Percentiles rank a stretch among this genome's conserved stretches.
Evolutionary conservation across 2,113 vertebrate genomes (phyloP).

Genomic region (Hylia prasina): DNA sequence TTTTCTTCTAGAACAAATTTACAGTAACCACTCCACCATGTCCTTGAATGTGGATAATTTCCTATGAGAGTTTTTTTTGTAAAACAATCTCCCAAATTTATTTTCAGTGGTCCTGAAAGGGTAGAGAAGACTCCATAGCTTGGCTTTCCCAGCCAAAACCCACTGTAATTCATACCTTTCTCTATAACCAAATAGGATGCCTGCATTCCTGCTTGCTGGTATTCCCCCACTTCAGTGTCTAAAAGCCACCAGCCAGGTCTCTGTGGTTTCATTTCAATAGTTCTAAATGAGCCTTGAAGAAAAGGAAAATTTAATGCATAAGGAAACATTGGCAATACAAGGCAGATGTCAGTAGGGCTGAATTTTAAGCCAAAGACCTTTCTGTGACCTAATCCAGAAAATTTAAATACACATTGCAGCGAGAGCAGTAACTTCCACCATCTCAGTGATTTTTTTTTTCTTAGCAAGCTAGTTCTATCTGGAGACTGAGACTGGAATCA

Average conservation of each 20-base stretch:
- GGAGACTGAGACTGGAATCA: neutral
- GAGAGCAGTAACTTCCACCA: neutral
- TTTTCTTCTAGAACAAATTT: neutral
- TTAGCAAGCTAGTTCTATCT: neutral
- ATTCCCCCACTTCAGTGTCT: slow-evolving; percentile 85
- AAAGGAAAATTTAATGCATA: neutral
- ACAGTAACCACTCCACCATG: neutral
- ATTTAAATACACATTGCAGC: neutral
- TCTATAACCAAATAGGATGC: slow-evolving; percentile 86
- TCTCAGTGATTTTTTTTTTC: neutral
- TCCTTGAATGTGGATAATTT: neutral
- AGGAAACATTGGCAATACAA: neutral
- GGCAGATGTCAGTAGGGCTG: neutral
- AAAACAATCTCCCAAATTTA: neutral
- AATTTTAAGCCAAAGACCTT: neutral
- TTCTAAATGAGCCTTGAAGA: slow-evolving; percentile 84
- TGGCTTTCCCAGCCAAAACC: neutral
- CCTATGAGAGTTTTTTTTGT: neutral
- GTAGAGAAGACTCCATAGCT: neutral
- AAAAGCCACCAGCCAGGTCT: slow-evolving; percentile 91
- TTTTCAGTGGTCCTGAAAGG: neutral
- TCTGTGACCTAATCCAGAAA: neutral
- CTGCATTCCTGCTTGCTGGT: slow-evolving; percentile 89
- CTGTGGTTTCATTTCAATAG: slow-evolving; percentile 89
- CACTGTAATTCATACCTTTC: slow-evolving; percentile 73